Percentiles rank a stretch among this genome's conserved stretches.
These are phyloP conservation scores for Sphaeridia pumilis DNA, from an alignment of 2,888 invertebrate species.

Conservation along the genomic window DNA sequence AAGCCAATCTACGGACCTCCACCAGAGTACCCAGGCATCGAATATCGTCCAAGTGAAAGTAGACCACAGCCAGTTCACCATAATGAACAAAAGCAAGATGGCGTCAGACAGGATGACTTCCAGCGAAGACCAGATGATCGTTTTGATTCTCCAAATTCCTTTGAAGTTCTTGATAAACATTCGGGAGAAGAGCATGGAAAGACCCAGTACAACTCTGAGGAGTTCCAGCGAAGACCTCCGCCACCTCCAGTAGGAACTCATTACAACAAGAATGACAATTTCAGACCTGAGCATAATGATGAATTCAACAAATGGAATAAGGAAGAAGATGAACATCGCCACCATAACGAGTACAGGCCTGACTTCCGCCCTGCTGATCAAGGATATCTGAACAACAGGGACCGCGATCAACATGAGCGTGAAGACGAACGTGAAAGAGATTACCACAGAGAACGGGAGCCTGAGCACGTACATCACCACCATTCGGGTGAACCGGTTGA, in stretches of 20 bases:
- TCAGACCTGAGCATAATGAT: slow-evolving; percentile 1
- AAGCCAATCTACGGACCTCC: slow-evolving; percentile 15
- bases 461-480: not conserved
- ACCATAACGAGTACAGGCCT: not conserved
- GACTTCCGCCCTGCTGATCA: slow-evolving; percentile 2
- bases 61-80: not conserved
- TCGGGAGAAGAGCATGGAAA: slow-evolving; percentile 8
- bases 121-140: not conserved
- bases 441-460: not conserved
- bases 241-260: slow-evolving; percentile 7
- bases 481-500: too few species aligned
- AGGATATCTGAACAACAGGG: not conserved
- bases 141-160: slow-evolving; percentile 3
- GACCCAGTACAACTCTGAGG: slow-evolving; percentile 8
- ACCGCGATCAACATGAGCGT: not conserved
- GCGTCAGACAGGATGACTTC: not conserved
- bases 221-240: not conserved
- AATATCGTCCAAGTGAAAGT: slow-evolving; percentile 24
- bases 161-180: slow-evolving; percentile 10
- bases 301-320: not conserved
- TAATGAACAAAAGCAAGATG: slow-evolving; percentile 4
- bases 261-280: slow-evolving; percentile 4
- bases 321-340: not conserved
- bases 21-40: slow-evolving; percentile 28
- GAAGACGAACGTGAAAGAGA: not conserved